phyloP scores from a whole-genome alignment of 2,888 invertebrate genomes.

The Caenorhabditis sp. region DNA sequence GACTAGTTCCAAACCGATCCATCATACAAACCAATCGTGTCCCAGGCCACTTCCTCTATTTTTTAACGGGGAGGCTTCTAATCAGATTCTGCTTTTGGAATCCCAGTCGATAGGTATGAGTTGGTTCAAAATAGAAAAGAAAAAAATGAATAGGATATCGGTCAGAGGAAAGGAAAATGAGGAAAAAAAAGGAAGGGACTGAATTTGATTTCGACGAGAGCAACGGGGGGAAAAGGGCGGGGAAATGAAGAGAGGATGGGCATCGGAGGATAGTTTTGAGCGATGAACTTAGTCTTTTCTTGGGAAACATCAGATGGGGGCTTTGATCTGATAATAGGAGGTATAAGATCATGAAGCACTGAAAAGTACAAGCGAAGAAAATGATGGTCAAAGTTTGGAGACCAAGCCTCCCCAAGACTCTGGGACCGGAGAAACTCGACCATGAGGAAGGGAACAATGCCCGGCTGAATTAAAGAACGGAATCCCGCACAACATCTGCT shows the following conservation, averaged over 20 bases:
- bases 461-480: too few relatives aligned
- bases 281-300: slow-evolving; percentile 29
- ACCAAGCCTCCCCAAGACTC: too few relatives aligned
- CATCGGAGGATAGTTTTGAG: slow-evolving; percentile 3
- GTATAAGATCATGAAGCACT: slow-evolving; percentile 40
- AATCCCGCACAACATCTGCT: too few relatives aligned
- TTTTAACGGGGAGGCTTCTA: slow-evolving; percentile 20
- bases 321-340: slow-evolving; percentile 54
- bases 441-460: too few relatives aligned
- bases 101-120: slow-evolving; percentile 40
- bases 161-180: slow-evolving; percentile 16
- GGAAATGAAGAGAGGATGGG: slow-evolving; percentile 2
- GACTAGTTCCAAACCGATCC: slow-evolving; percentile 31
- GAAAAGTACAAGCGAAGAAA: slow-evolving; percentile 14
- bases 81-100: slow-evolving; percentile 30
- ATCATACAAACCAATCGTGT: slow-evolving; percentile 16
- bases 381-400: neutral
- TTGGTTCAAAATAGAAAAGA: neutral
- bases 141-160: slow-evolving; percentile 5
- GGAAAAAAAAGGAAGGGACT: neutral
- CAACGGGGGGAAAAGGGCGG: neutral
- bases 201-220: slow-evolving; percentile 4
- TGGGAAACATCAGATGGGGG: slow-evolving; percentile 25
- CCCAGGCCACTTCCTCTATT: neutral
- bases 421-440: too few relatives aligned